Base-by-base conservation (phyloP, 2,888 invertebrate species). In the Sesia bembeciformis region DNA sequence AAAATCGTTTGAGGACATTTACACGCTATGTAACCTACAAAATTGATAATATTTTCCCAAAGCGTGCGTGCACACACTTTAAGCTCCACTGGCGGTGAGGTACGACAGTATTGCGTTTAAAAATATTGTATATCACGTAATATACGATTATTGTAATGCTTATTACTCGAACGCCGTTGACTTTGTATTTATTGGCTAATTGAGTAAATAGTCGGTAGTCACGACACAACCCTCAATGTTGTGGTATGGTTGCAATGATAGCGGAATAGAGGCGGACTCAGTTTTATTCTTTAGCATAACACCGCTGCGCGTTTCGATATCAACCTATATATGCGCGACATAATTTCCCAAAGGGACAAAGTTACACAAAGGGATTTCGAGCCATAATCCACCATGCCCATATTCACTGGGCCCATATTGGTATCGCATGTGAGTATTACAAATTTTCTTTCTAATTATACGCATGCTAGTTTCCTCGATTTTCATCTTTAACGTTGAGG, bases 101-200 rank as follows among this genome's bases (percentile, higher is more conserved):
- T 69, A 80, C 74, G 71, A 58, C 69, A 59, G 60, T 65, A 72
- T 82, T 66, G 81, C 84, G 84, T 84, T 84, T 68, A 77, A 79
- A 84, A 85, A 79, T 81, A 84, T 81, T 84, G 78, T 87, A 81
- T 81, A 86, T 84, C 85, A 82, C 71, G 73, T 74, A 67, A 74
- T 79, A 79, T 83, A 85, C 80, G 78, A 76, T 84, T 82, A 84
- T 81, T 75, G 78, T 81, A 78, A 80, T 79, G 75, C 73, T 73
- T 78, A 78, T 76, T 76, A 76, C 75, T 60, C 56, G 62, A 65
- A 62, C 66, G 59, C 58, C 67, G 72, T 73, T 73, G 75, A 79
- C 78, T 81, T 72, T 59, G 65, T 85, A 87, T 84, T 88, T 84
- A 87, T 85, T 78, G 81, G 71, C 67, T 85, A 87, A 87, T 87